Base-by-base conservation (phyloP, 1,140 invertebrate genomes). In the Bradynema listronoti region DNA sequence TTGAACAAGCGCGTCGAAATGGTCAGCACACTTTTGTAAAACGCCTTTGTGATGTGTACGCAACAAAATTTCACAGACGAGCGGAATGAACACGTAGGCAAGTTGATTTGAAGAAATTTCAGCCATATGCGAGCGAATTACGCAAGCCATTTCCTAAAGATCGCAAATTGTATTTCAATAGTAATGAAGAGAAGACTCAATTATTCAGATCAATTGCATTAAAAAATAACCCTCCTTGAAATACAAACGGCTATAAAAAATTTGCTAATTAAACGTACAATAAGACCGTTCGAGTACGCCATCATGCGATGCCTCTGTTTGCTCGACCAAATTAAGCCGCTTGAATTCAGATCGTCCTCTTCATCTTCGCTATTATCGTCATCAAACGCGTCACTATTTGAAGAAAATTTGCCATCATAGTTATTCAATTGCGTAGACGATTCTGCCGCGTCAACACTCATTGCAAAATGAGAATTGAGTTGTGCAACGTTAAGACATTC, bases 31-130 rank as follows among this genome's bases (percentile, higher is more conserved):
- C 9, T 50, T 25, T 32, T 50, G 27, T 5, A 50, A 32, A n/a
- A 50, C 47, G 3, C 47, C 47, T 24, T 32, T 50, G 19, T 50
- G 27, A 24, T 50, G 47, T n/a, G 47, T 30, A n/a, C 47, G 16
- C 47, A 50, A 27, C 16, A 50, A n/a, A 24, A 50, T 32, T 24
- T 50, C 14, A 25, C 47, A 50, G 9, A 50, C 27, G 36, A 39
- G 19, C 36, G 11, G 19, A 11, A 11, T 39, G 19, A 39, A 39
- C 11, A 11, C 19, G 19, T 39, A 39, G 19, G 11, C 11, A 11
- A 39, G 36, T 39, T 11, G 19, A 19, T 39, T 11, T 11, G 36
- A 39, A 11, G 36, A 11, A 11, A 39, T 39, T 39, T 11, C 19
- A 19, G 11, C 19, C 19, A 39, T 11, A 19, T 11, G 11, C 36